Conservation (phyloP, 2,797 vertebrate species). For the Chaetodon trifasciatus region DNA sequence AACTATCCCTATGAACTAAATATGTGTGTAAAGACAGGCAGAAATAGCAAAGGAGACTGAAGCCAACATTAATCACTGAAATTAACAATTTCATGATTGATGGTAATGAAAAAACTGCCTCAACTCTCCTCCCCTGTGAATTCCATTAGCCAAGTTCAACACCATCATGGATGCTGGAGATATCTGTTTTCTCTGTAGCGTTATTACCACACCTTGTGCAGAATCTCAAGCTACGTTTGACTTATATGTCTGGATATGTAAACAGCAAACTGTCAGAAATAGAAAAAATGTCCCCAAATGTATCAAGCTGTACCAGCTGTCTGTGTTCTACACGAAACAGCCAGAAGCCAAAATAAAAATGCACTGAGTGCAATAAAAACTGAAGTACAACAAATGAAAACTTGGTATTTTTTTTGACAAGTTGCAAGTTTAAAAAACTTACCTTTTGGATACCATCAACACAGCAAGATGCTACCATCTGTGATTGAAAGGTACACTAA, state of each 20-base stretch:
- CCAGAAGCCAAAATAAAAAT: slow-evolving; percentile 32
- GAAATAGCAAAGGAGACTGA: slow-evolving; percentile 59
- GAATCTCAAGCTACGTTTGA: not conserved
- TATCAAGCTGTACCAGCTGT: not conserved
- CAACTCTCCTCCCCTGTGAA: slow-evolving; percentile 56
- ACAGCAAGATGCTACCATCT: slow-evolving; percentile 42
- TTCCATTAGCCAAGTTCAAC: slow-evolving; percentile 59
- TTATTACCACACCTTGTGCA: slow-evolving; percentile 39
- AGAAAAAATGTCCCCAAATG: slow-evolving; percentile 18
- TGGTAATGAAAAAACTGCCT: slow-evolving; percentile 60
- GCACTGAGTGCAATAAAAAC: slow-evolving; percentile 17
- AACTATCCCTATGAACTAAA: slow-evolving; percentile 50
- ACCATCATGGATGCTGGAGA: slow-evolving; percentile 34
- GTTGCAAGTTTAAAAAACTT: slow-evolving; percentile 11
- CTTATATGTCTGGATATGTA: slow-evolving; percentile 22
- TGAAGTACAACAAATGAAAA: slow-evolving; percentile 14
- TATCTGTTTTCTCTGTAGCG: slow-evolving; percentile 29
- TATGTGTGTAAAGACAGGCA: slow-evolving; percentile 55
- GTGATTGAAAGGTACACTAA: slow-evolving; percentile 45
- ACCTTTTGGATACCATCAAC: slow-evolving; percentile 36
- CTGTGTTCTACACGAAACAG: slow-evolving; percentile 26
- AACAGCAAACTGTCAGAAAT: slow-evolving; percentile 41
- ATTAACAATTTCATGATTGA: slow-evolving; percentile 74
- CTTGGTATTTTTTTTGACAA: not conserved
- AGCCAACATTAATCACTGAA: slow-evolving; percentile 73